Conservation (phyloP, 1,140 invertebrate genomes). For the Hycleus cichorii region DNA sequence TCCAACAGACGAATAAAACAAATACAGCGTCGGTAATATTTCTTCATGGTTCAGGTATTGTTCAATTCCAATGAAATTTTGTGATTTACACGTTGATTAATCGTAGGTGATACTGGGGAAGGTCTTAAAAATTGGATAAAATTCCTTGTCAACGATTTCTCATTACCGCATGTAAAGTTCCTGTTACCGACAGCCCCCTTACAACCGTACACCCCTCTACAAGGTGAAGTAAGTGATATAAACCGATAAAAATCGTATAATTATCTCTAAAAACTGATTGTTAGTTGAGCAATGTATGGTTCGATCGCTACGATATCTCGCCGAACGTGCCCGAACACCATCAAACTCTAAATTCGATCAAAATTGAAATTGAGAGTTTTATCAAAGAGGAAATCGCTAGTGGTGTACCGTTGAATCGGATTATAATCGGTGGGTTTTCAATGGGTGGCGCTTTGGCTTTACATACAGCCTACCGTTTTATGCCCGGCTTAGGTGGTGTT, state of each 20-base stretch:
- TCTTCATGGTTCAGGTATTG: constrained; percentile 55
- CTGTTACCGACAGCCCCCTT: constrained; percentile 63
- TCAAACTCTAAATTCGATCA: constrained; percentile 52
- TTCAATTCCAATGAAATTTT: constrained; percentile 5
- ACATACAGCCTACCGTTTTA: constrained; percentile 56
- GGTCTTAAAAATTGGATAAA: constrained; percentile 58
- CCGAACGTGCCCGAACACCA: constrained; percentile 52
- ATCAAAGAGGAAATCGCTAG: constrained; percentile 54
- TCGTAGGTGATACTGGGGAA: constrained; percentile 53
- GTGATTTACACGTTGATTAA: constrained; percentile 10
- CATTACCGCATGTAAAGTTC: constrained; percentile 61
- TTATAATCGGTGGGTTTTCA: constrained; percentile 67
- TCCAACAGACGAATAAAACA: constrained; percentile 35
- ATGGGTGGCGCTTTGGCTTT: constrained; percentile 67
- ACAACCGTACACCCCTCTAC: constrained; percentile 56
- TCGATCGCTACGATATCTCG: constrained; percentile 53
- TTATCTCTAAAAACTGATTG: too few species aligned
- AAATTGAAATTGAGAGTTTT: constrained; percentile 48
- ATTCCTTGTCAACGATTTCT: constrained; percentile 51
- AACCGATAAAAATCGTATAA: too few species aligned
- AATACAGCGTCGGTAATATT: constrained; percentile 52
- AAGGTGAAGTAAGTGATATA: constrained; percentile 45
- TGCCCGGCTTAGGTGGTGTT: constrained; percentile 54
- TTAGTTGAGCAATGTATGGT: constrained; percentile 59
- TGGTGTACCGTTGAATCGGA: constrained; percentile 56